Evolutionary conservation across 2,113 vertebrate species (phyloP).

Genomic region (Clarias magur): DNA sequence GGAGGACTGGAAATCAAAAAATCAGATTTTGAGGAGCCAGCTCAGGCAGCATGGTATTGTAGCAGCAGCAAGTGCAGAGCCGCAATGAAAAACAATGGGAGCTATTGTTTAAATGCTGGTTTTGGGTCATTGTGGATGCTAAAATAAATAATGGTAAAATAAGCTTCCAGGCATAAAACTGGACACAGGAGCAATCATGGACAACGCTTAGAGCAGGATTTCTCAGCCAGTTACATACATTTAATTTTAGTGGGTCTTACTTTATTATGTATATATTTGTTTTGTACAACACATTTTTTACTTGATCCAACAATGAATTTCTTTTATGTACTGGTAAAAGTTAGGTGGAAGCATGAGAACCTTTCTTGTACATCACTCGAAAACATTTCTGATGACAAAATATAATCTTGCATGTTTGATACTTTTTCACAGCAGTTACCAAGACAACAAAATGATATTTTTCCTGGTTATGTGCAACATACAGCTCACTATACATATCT

Average conservation of each 20-base stretch:
- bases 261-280: slow-evolving; percentile 35
- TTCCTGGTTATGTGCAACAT: slow-evolving; percentile 2
- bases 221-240: slow-evolving; percentile 17
- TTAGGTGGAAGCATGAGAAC: background rate
- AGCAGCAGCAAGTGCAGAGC: slow-evolving; percentile 80
- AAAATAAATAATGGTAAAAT: background rate
- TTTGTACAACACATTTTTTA: slow-evolving; percentile 12
- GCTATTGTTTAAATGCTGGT: slow-evolving; percentile 32
- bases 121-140: background rate
- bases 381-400: slow-evolving; percentile 20
- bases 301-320: slow-evolving; percentile 27
- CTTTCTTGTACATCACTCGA: slow-evolving; percentile 19
- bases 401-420: slow-evolving; percentile 12
- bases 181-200: slow-evolving; percentile 16
- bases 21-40: slow-evolving; percentile 85
- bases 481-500: slow-evolving; percentile 9
- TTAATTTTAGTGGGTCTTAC: background rate
- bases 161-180: background rate
- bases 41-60: slow-evolving; percentile 85
- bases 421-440: slow-evolving; percentile 12
- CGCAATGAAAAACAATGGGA: slow-evolving; percentile 71
- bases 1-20: slow-evolving; percentile 91
- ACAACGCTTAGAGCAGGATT: slow-evolving; percentile 25
- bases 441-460: slow-evolving; percentile 14
- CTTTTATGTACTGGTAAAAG: slow-evolving; percentile 36